These are phyloP conservation scores for Laticauda colubrina DNA, from an alignment of 2,113 vertebrate genomes.

Conservation along the genomic window DNA sequence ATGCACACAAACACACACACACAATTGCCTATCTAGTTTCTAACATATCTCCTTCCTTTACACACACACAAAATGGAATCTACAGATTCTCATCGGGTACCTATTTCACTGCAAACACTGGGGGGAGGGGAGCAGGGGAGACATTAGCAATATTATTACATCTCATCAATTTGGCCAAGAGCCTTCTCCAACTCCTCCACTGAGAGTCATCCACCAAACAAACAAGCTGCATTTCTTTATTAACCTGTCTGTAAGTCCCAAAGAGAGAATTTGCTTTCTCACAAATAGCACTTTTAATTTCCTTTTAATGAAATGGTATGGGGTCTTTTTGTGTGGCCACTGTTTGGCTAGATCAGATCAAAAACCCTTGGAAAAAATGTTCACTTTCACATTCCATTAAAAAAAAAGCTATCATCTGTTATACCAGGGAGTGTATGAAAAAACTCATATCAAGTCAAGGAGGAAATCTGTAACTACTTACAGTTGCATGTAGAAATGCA, in stretches of 20 bases:
- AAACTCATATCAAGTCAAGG: background rate
- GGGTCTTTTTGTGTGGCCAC: background rate
- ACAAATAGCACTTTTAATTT: conserved; percentile 24
- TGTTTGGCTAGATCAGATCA: background rate
- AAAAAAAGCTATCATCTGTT: background rate
- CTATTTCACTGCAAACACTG: background rate
- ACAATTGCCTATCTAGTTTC: background rate
- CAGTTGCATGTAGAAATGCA: background rate
- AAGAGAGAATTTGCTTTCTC: conserved; percentile 5
- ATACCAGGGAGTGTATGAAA: background rate
- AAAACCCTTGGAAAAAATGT: background rate
- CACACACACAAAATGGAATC: background rate
- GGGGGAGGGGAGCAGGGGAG: background rate
- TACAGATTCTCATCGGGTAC: background rate
- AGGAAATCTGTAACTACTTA: too few species aligned
- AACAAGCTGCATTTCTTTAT: conserved; percentile 25
- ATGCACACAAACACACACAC: too few species aligned
- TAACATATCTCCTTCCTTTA: background rate
- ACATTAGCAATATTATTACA: background rate
- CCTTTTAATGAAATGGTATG: conserved; percentile 15
- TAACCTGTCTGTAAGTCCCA: background rate
- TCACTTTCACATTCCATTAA: background rate
- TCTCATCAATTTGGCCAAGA: conserved; percentile 2
- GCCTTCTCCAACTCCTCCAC: conserved; percentile 13
- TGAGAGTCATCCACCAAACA: conserved; percentile 12